Evolutionary conservation across 2,797 vertebrate species (phyloP).

Genomic region (Eurystomus glaucurus): DNA sequence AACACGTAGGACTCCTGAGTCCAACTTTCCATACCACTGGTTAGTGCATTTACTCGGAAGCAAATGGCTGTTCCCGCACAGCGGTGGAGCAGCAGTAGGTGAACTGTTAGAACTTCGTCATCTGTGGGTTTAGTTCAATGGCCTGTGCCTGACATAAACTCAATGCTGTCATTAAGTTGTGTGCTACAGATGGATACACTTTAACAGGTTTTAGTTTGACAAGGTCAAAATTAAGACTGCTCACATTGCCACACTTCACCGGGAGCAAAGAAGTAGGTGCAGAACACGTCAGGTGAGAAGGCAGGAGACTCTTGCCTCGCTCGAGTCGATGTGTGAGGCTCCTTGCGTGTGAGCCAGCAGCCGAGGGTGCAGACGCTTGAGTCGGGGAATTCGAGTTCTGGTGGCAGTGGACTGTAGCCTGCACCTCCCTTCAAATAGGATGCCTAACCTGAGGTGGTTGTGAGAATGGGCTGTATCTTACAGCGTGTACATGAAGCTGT

Average conservation of each 20-base stretch:
- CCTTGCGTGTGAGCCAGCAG: not conserved
- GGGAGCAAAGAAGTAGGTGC: not conserved
- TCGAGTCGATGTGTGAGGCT: accelerated
- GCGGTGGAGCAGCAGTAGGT: not conserved
- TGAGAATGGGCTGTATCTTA: not conserved
- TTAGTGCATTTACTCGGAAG: not conserved
- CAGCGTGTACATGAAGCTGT: accelerated
- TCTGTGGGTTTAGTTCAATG: not conserved
- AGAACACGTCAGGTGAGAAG: not conserved
- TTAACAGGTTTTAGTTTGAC: not conserved
- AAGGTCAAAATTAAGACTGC: not conserved
- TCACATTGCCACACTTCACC: not conserved
- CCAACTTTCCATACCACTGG: not conserved
- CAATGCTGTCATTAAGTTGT: not conserved
- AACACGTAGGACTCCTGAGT: not conserved
- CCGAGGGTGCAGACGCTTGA: not conserved
- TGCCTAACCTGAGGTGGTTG: not conserved
- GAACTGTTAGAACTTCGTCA: not conserved
- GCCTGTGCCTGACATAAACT: not conserved
- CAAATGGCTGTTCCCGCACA: accelerated
- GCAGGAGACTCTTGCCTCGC: accelerated
- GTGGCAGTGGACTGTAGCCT: not conserved
- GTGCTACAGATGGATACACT: not conserved
- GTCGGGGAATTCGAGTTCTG: not conserved
- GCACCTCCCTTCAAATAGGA: not conserved